These are phyloP conservation scores for Pemphredon lugubris DNA, from an alignment of 2,888 invertebrate genomes.

Conservation along the genomic window DNA sequence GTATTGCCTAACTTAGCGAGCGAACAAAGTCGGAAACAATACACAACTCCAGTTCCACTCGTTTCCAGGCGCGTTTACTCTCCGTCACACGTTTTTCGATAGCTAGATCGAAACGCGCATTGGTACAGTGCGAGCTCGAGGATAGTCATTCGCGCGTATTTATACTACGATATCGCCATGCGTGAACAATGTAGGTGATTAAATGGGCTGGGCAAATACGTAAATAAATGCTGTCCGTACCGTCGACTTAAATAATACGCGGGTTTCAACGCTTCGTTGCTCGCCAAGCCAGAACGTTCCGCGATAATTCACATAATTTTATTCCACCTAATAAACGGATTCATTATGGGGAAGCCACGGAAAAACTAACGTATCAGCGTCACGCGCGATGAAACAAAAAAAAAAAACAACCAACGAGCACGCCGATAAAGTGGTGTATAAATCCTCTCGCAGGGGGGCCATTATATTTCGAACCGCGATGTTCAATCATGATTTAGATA, in stretches of 20 bases:
- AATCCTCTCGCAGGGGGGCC: constrained; percentile 42
- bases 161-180: constrained; percentile 25
- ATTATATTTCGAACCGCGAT: constrained; percentile 46
- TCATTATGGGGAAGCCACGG: too few relatives aligned
- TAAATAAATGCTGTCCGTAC: too few relatives aligned
- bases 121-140: neutral
- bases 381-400: neutral
- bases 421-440: constrained; percentile 46
- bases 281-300: too few relatives aligned
- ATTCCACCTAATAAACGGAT: too few relatives aligned
- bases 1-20: too few relatives aligned
- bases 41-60: neutral
- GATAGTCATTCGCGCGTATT: constrained; percentile 34
- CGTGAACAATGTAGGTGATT: constrained; percentile 18
- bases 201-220: neutral
- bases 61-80: constrained; percentile 11
- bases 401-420: constrained; percentile 24
- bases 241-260: too few relatives aligned
- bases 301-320: too few relatives aligned
- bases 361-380: too few relatives aligned
- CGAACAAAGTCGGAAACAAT: too few relatives aligned
- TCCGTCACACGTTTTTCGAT: constrained; percentile 46
- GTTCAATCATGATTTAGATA: constrained; percentile 46
- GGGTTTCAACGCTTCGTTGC: too few relatives aligned
- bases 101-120: constrained; percentile 33